Conservation (phyloP, 2,888 invertebrate species). For the Drosophila paramelanica region DNA sequence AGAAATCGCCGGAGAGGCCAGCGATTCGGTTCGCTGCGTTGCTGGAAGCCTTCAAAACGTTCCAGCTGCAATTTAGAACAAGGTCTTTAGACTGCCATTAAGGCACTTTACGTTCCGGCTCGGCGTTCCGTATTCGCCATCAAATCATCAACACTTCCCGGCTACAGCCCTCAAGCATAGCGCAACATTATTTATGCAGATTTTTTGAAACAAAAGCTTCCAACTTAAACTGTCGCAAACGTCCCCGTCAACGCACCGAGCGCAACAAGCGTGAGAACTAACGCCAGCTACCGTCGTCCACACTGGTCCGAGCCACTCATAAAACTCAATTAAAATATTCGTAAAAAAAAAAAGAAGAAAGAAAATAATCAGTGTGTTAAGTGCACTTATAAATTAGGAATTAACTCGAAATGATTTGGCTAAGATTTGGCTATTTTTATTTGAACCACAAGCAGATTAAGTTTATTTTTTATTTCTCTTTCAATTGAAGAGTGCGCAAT, state of each 20-base stretch:
- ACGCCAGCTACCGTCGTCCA: slow-evolving; percentile 54
- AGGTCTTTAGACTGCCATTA: slow-evolving; percentile 66
- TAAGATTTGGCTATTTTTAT: no score
- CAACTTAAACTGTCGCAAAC: slow-evolving; percentile 67
- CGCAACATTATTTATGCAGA: slow-evolving; percentile 78
- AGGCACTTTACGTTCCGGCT: slow-evolving; percentile 57
- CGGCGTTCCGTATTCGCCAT: slow-evolving; percentile 62
- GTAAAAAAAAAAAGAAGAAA: background rate
- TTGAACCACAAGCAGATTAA: no score
- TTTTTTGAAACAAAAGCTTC: slow-evolving; percentile 69
- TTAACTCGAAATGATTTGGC: no score
- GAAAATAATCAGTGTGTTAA: background rate
- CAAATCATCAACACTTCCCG: slow-evolving; percentile 77
- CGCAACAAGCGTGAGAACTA: slow-evolving; percentile 78
- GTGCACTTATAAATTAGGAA: no score
- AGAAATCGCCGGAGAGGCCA: slow-evolving; percentile 7
- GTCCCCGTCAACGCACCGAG: slow-evolving; percentile 56
- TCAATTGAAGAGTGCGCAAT: no score
- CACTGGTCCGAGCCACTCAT: slow-evolving; percentile 40
- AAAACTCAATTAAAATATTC: background rate
- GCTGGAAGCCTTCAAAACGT: slow-evolving; percentile 50
- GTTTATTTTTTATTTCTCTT: no score
- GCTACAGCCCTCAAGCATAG: slow-evolving; percentile 55
- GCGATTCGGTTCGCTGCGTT: slow-evolving; percentile 42
- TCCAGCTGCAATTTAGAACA: slow-evolving; percentile 56